Conservation (phyloP, 2,888 invertebrate genomes). For the Netelia fuscicornis region DNA sequence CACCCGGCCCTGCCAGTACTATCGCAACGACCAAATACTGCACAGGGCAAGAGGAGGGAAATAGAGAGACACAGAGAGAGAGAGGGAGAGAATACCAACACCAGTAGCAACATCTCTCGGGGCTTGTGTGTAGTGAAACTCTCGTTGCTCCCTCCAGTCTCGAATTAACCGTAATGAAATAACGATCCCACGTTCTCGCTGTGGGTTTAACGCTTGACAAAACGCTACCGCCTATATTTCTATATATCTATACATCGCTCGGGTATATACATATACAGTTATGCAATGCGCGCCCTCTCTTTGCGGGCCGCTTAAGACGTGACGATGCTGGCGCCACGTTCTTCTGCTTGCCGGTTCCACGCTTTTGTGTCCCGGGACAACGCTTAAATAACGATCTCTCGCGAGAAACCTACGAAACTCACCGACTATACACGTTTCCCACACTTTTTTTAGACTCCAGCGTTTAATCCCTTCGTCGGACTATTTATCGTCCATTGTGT, state of each 20-base stretch:
- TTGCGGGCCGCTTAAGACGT: conserved; percentile 45
- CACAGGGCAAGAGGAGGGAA: background rate
- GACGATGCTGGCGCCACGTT: conserved; percentile 48
- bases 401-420: conserved; percentile 21
- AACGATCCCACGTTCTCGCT: conserved; percentile 79
- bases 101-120: conserved; percentile 73
- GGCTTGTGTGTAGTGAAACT: conserved; percentile 14
- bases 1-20: conserved; percentile 73
- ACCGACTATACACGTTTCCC: conserved; percentile 1
- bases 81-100: conserved; percentile 21
- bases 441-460: background rate
- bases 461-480: conserved; percentile 2
- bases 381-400: conserved; percentile 52
- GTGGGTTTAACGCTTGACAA: conserved; percentile 77
- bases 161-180: conserved; percentile 83
- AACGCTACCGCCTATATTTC: conserved; percentile 69
- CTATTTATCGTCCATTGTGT: background rate
- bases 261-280: background rate
- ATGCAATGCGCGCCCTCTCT: conserved; percentile 18
- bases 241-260: background rate
- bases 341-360: background rate
- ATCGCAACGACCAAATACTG: conserved; percentile 50
- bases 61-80: background rate
- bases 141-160: conserved; percentile 73
- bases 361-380: background rate